Base-by-base conservation (phyloP, 37 sponge, comb jelly and placozoan genomes). In the Ianthella basta region DNA sequence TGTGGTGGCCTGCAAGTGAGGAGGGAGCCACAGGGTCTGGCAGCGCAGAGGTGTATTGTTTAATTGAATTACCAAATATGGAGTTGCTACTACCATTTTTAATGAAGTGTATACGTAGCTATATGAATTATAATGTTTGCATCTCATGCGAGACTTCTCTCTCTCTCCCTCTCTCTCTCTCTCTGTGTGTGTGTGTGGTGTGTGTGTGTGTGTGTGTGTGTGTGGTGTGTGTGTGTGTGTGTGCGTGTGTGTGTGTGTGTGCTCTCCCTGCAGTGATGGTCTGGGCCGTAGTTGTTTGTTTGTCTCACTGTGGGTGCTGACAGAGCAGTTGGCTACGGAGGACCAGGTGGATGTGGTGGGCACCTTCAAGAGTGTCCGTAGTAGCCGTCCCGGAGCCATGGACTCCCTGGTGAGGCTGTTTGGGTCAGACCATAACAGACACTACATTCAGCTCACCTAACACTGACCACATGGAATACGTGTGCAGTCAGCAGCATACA, bases 281-380 rank as follows among this genome's bases (percentile, higher is more conserved):
- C 44, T 53, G 1, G 78, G 78, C 15, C 32, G 78, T 8, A 75
- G 78, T 41, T 75, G 78, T 53, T 44, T 75, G 53, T 53, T 50
- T 36, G n/a, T 44, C 39, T 24, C 78, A n/a, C 54, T 75, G 78
- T 75, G 78, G 78, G 40, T 41, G 24, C 3, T 50, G 20, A 53
- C 24, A n/a, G 44, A 75, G 53, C 78, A 75, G 54, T 10, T 75
- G 13, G 25, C 15, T 2, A 41, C 44, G 20, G 78, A 75, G 54
- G 78, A 75, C 54, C 78, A 75, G 25, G 54, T 75, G 19, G 78
- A 75, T 23, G 54, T 75, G 1, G 54, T 75, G 53, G 6, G 38
- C 44, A 41, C 54, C 78, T 53, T 75, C 54, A 75, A 75, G 78
- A 41, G 4, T 25, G 40, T 75, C 1, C 0, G 44, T 4, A 1